Percentiles rank a stretch among this genome's conserved stretches.
phyloP scores from a whole-genome alignment of 2,797 vertebrate genomes.

The Spea hammondii region DNA sequence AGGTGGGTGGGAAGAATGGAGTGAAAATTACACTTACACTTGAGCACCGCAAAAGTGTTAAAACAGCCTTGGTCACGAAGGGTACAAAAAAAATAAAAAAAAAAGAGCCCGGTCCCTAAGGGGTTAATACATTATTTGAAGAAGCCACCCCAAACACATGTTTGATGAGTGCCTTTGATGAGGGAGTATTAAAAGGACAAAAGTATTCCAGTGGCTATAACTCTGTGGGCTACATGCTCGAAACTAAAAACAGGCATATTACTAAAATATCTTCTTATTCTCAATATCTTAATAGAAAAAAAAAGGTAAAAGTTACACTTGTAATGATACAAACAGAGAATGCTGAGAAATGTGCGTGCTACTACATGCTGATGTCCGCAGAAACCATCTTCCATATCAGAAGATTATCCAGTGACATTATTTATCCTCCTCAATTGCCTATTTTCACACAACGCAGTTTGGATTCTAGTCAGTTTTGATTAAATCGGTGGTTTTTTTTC shows the following conservation, averaged over 20 bases:
- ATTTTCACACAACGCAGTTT: conserved; percentile 12
- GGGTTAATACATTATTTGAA: background rate
- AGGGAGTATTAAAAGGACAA: background rate
- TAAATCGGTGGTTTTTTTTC: conserved; percentile 17
- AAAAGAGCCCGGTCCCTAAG: too few species aligned
- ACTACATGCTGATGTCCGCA: conserved; percentile 11
- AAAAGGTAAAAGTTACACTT: background rate
- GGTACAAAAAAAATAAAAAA: too few species aligned
- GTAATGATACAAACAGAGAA: background rate
- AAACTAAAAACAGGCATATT: background rate
- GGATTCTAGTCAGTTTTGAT: conserved; percentile 17
- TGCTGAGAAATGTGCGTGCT: background rate
- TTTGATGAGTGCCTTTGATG: conserved; percentile 4
- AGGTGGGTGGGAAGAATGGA: too few species aligned
- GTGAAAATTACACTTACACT: too few species aligned
- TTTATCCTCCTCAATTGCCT: conserved; percentile 21
- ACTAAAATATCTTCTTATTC: conserved; percentile 3
- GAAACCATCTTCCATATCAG: background rate
- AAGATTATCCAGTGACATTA: conserved; percentile 6
- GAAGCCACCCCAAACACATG: background rate
- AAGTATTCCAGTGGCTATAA: conserved; percentile 3
- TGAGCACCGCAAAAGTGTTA: too few species aligned
- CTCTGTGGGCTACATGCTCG: background rate
- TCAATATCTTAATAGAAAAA: background rate
- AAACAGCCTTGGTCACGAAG: too few species aligned